Percentiles rank a stretch among this genome's conserved stretches.
These are phyloP conservation scores for Panulirus ornatus DNA, from an alignment of 1,140 invertebrate genomes.

Conservation along the genomic window DNA sequence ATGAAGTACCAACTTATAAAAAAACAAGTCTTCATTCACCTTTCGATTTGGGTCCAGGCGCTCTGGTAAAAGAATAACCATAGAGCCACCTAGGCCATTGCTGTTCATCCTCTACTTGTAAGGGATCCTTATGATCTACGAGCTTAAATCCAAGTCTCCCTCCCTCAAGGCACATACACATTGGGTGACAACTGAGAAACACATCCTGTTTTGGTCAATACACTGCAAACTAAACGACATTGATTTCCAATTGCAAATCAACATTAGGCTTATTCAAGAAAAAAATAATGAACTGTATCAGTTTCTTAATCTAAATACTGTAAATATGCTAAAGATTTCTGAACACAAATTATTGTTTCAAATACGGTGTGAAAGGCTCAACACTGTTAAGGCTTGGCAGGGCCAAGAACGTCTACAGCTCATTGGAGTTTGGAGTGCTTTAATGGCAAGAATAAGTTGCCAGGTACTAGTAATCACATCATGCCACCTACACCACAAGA, in stretches of 20 bases:
- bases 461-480: neutral
- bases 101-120: conserved; percentile 47
- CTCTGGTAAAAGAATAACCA: conserved; percentile 60
- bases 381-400: neutral
- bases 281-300: neutral
- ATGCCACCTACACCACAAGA: neutral
- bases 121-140: neutral
- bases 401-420: neutral
- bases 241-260: neutral
- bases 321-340: neutral
- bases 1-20: neutral
- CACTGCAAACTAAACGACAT: neutral
- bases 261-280: neutral
- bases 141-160: neutral
- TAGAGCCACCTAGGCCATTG: conserved; percentile 49
- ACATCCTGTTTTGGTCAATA: neutral
- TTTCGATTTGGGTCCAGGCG: conserved; percentile 50
- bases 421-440: neutral
- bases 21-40: no score
- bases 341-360: neutral
- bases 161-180: neutral
- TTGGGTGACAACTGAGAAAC: neutral
- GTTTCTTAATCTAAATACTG: neutral
- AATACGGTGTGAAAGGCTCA: neutral
- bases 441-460: neutral